Conservation (phyloP, 2,113 vertebrate genomes). For the Microcebus ravelobensis region DNA sequence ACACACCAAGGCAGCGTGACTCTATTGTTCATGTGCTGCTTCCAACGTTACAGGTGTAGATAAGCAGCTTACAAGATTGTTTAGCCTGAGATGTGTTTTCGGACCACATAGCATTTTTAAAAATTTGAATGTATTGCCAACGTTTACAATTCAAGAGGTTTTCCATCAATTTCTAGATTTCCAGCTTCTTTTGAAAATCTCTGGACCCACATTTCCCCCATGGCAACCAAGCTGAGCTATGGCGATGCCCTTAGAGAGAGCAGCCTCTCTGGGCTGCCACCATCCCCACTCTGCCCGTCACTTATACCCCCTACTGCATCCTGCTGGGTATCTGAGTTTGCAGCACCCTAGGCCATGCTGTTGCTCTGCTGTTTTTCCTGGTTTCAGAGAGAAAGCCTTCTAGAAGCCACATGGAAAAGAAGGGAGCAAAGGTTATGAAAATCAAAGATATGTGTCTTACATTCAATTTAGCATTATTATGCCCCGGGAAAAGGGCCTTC, state of each 20-base stretch:
- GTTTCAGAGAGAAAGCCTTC: slow-evolving; percentile 6
- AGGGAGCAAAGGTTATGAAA: background rate
- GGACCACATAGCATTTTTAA: background rate
- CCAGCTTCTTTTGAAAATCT: background rate
- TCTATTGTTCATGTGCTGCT: background rate
- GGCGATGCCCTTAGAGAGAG: background rate
- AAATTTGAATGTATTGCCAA: background rate
- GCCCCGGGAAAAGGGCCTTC: background rate
- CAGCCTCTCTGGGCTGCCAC: background rate
- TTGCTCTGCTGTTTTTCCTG: background rate
- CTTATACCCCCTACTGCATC: background rate
- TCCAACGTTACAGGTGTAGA: background rate
- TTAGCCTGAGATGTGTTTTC: background rate
- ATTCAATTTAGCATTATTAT: background rate
- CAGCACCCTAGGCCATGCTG: background rate
- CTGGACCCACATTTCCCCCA: background rate
- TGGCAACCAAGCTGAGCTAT: background rate
- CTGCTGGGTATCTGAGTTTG: background rate
- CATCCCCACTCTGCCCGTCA: background rate
- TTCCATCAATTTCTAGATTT: background rate
- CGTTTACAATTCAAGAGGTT: background rate
- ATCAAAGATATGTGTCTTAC: background rate
- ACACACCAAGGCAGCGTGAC: background rate
- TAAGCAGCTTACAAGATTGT: background rate
- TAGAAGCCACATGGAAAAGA: background rate